Conservation (phyloP, 2,113 vertebrate species). For the Gopherus flavomarginatus region DNA sequence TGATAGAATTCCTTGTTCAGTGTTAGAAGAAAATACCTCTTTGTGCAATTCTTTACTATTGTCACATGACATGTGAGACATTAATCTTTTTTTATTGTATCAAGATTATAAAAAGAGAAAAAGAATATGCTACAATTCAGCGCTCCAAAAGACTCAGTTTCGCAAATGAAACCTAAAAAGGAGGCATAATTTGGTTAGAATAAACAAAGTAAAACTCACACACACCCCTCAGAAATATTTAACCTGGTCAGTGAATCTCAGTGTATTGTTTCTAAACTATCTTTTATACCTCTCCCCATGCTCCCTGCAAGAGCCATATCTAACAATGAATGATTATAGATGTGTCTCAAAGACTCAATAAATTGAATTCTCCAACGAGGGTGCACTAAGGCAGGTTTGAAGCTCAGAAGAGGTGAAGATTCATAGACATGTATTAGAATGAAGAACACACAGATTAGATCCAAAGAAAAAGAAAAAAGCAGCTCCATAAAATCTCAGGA, state of each 20-base stretch:
- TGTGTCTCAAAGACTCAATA: conserved; percentile 1
- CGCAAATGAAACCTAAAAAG: background rate
- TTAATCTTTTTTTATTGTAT: background rate
- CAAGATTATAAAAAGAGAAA: background rate
- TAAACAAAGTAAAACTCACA: background rate
- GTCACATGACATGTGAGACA: background rate
- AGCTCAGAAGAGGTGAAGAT: background rate
- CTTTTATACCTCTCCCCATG: background rate
- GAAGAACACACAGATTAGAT: background rate
- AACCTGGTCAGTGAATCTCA: background rate
- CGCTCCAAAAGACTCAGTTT: background rate
- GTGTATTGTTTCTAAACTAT: conserved; percentile 22
- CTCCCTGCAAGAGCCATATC: background rate
- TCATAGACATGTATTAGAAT: background rate
- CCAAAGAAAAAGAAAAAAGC: background rate
- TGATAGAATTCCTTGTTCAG: background rate
- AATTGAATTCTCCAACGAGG: conserved; percentile 18
- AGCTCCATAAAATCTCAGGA: background rate
- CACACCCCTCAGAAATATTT: conserved; percentile 39
- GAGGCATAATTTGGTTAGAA: background rate
- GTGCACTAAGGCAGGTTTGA: background rate
- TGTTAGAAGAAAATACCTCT: background rate
- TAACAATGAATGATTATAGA: conserved; percentile 42
- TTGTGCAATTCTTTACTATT: background rate
- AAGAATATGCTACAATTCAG: background rate